Percentiles rank a stretch among this genome's conserved stretches.
Conservation (phyloP, 2,888 invertebrate species). For the Ochropleura plecta region DNA sequence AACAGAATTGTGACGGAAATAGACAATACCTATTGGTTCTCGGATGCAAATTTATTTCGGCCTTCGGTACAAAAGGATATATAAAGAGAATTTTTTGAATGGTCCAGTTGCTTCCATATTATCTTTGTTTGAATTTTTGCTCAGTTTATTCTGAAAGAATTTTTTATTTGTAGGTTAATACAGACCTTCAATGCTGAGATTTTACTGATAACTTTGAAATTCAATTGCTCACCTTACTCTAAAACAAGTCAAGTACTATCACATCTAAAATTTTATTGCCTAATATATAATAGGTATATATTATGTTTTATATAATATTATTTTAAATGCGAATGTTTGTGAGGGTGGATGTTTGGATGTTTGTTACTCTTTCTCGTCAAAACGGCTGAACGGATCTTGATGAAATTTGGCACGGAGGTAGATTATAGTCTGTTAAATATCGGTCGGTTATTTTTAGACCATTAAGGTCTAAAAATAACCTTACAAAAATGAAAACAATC, state of each 20-base stretch:
- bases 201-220: not conserved
- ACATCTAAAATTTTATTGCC: too few species aligned
- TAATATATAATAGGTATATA: too few species aligned
- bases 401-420: too few species aligned
- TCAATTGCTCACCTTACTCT: not conserved
- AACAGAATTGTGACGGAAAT: conserved; percentile 68
- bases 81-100: not conserved
- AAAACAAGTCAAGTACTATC: too few species aligned
- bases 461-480: not conserved
- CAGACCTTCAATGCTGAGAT: not conserved
- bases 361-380: too few species aligned
- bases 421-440: too few species aligned
- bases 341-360: too few species aligned
- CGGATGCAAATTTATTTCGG: conserved; percentile 70
- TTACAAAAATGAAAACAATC: not conserved
- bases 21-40: conserved; percentile 58
- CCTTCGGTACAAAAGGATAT: conserved; percentile 30
- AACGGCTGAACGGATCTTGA: too few species aligned
- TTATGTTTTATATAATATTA: too few species aligned
- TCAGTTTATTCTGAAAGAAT: conserved; percentile 9
- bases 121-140: conserved; percentile 22
- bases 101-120: conserved; percentile 24
- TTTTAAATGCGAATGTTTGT: too few species aligned
- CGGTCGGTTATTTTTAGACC: too few species aligned
- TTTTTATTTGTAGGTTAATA: not conserved